Evolutionary conservation across 2,113 vertebrate species (phyloP).

Genomic region (Syngnathus scovelli): DNA sequence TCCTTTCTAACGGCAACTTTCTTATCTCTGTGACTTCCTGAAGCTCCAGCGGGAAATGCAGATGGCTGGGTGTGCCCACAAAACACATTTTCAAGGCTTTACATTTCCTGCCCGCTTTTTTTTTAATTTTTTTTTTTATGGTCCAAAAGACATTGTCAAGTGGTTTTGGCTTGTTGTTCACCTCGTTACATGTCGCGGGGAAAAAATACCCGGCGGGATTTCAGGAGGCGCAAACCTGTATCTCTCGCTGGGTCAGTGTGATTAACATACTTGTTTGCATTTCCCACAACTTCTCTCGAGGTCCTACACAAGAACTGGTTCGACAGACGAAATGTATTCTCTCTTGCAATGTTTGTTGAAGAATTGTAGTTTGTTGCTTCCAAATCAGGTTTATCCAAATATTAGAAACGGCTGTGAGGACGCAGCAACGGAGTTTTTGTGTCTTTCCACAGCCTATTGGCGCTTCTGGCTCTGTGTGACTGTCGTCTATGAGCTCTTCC

Average conservation of each 20-base stretch:
- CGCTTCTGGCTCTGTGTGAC: conserved; percentile 97
- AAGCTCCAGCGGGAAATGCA: conserved; percentile 9
- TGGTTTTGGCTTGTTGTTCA: conserved; percentile 11
- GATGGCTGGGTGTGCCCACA: background rate
- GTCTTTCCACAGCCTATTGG: conserved; percentile 83
- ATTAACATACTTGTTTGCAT: background rate
- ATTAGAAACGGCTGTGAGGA: background rate
- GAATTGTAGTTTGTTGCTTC: background rate
- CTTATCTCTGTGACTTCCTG: background rate
- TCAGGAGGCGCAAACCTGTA: conserved; percentile 8
- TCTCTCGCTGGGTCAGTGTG: background rate
- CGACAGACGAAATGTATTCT: background rate
- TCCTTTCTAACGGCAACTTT: background rate
- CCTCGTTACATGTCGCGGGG: background rate
- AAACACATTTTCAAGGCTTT: background rate
- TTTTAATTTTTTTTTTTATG: conserved; percentile 3
- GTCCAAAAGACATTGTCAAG: conserved; percentile 10
- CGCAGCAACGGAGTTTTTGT: background rate
- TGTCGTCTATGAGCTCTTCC: conserved; percentile 96
- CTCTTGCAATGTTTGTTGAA: background rate
- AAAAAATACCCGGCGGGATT: conserved; percentile 12
- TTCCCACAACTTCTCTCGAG: background rate
- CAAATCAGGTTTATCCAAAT: background rate
- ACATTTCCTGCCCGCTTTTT: conserved; percentile 3
- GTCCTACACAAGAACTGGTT: background rate